These are phyloP conservation scores for Anhinga anhinga DNA, from an alignment of 2,113 vertebrate species.

Conservation along the genomic window DNA sequence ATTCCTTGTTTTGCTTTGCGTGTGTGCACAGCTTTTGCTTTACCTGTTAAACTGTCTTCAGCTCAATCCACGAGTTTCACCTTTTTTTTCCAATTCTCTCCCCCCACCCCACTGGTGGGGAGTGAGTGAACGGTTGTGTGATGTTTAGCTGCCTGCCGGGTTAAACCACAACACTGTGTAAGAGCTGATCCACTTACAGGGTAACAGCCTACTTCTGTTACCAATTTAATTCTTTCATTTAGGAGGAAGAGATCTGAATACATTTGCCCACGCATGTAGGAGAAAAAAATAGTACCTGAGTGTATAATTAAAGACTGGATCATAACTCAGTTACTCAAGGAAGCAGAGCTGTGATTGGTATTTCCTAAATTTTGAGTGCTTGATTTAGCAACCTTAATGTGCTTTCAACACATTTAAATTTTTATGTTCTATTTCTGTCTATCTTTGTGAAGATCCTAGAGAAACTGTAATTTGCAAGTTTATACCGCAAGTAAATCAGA, in stretches of 20 bases:
- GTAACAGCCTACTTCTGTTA: slow-evolving; percentile 32
- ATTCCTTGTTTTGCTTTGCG: no score
- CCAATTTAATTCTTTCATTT: slow-evolving; percentile 52
- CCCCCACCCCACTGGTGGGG: no score
- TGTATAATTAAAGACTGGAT: slow-evolving; percentile 60
- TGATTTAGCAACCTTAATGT: slow-evolving; percentile 43
- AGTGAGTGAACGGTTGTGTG: no score
- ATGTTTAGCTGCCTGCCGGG: no score
- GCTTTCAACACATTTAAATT: slow-evolving; percentile 18
- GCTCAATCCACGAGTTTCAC: no score
- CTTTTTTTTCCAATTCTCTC: no score
- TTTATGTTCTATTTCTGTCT: slow-evolving; percentile 36
- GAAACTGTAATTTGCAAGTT: neutral
- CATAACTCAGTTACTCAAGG: slow-evolving; percentile 61
- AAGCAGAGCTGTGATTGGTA: slow-evolving; percentile 54
- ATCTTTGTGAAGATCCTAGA: neutral
- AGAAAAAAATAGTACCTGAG: slow-evolving; percentile 50
- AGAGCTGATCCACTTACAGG: slow-evolving; percentile 22
- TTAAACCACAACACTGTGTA: neutral
- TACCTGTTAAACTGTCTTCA: no score
- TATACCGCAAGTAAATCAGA: neutral
- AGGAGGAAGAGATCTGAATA: slow-evolving; percentile 49
- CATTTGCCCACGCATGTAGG: neutral
- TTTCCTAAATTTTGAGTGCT: slow-evolving; percentile 50
- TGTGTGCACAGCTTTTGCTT: no score